A percentile compares a stretch with the other conserved stretches of the same genome.
Evolutionary conservation across 37 sponge, comb jelly and placozoan species (phyloP).

Genomic region (Tethya wilhelma): DNA sequence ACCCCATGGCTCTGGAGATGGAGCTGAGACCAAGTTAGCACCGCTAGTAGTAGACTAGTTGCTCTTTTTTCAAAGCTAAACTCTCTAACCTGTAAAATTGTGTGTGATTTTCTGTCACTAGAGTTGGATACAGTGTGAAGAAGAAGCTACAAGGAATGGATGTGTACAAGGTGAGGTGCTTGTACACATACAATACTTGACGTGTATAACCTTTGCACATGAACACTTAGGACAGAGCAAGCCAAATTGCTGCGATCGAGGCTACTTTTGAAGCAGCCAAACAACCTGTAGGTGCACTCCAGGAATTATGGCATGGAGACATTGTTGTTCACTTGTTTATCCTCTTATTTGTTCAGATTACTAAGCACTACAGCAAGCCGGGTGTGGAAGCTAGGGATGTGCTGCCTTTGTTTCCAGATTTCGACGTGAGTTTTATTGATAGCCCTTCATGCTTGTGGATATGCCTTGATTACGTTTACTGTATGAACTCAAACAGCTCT

Average conservation of each 20-base stretch:
- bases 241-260: conserved; percentile 97
- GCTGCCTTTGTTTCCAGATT: conserved; percentile 92
- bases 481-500: conserved; percentile 58
- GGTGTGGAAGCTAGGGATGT: conserved; percentile 87
- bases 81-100: not conserved
- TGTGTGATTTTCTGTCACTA: not conserved
- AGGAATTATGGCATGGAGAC: not conserved
- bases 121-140: conserved; percentile 95
- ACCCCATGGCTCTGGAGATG: conserved; percentile 76
- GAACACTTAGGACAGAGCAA: conserved; percentile 97
- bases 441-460: not conserved
- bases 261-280: conserved; percentile 95
- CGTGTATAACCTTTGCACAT: too few species aligned
- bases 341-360: conserved; percentile 46
- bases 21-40: conserved; percentile 90
- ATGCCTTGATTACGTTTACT: not conserved
- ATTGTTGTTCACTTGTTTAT: not conserved
- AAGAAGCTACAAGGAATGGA: conserved; percentile 91
- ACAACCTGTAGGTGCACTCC: conserved; percentile 72
- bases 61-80: not conserved
- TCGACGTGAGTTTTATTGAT: conserved; percentile 82
- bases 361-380: conserved; percentile 92
- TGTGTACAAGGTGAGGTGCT: conserved; percentile 82
- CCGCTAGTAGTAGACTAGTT: not conserved
- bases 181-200: not conserved